phyloP scores from a whole-genome alignment of 2,113 vertebrate species.

The Hemibagrus wyckioides region DNA sequence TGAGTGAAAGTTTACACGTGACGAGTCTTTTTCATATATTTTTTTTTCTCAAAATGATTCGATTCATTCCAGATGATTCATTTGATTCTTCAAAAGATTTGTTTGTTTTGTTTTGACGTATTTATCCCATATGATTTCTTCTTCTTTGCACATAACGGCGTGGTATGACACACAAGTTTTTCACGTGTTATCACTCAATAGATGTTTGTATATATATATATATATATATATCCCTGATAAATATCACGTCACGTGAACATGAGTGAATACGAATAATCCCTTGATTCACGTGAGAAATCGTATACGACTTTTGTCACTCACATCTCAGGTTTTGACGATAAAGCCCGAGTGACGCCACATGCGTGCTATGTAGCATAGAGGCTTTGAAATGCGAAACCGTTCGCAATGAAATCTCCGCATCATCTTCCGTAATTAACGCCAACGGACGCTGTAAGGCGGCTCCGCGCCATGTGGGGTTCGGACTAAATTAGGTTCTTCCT shows the following conservation, averaged over 20 bases:
- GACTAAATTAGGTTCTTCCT: conserved; percentile 50
- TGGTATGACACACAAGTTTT: neutral
- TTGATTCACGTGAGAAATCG: neutral
- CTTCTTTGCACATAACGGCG: neutral
- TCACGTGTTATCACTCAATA: neutral
- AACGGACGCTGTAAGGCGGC: conserved; percentile 19
- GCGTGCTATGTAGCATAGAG: neutral
- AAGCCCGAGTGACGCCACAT: neutral
- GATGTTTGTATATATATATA: neutral
- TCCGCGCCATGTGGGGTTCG: conserved; percentile 32
- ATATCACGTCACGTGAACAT: neutral
- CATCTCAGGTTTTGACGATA: neutral
- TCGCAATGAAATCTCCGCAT: conserved; percentile 27
- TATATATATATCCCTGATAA: neutral
- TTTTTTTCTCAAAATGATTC: neutral
- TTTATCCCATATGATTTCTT: neutral
- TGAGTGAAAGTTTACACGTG: neutral
- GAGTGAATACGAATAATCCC: neutral
- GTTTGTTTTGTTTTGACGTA: neutral
- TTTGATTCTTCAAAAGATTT: neutral
- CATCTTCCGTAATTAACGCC: conserved; percentile 41
- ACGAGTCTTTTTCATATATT: neutral
- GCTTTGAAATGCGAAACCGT: conserved; percentile 42
- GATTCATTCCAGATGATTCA: neutral
- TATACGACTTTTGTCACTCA: too few relatives aligned